Base-by-base conservation (phyloP, 2,797 vertebrate species). In the Crenichthys baileyi region DNA sequence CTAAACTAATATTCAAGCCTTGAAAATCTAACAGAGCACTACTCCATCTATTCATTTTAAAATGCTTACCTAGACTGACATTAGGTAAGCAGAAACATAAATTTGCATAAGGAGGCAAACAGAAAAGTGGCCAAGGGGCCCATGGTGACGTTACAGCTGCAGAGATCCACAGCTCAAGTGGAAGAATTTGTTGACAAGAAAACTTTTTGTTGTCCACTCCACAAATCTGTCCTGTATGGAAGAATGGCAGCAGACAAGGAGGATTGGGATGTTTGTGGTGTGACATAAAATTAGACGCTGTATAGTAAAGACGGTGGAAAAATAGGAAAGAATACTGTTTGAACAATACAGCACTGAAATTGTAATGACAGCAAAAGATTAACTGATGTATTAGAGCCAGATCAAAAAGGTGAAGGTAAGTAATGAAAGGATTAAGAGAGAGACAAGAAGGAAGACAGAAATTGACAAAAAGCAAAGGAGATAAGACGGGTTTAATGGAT, bases 331-430 rank as follows among this genome's bases (percentile, higher is more conserved):
- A 39, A 48, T 15, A 65, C 8, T 11, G 8, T 18, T 46, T 55
- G 15, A 5, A 46, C 50, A 81, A 70, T 22, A 31, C 71, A 78
- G 60, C 60, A 51, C 56, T 55, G 76, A 75, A 36, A 48, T 7
- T 74, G 80, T 76, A 86, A 88, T 87, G 61, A 92, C 85, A 79
- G 75, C 73, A 83, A 16, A 29, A 73, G 73, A 90, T 83, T 86
- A 89, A 90, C 88, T 88, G 80, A 79, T 79, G 58, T 77, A 81
- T 84, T 83, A 86, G 83, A 85, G 75, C 85, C 80, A 77, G 86
- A 73, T 81, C 77, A 70, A 29, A 68, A 60, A 68, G 79, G 55
- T 77, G 65, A 79, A 70, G 58, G 29, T 68, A 84, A n/a, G 56
- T 67, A 83, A 91, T 56, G 77, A 83, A 79, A 68, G 71, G 79